These are phyloP conservation scores for Epistrophe eligans DNA, from an alignment of 2,888 invertebrate genomes.

Conservation along the genomic window DNA sequence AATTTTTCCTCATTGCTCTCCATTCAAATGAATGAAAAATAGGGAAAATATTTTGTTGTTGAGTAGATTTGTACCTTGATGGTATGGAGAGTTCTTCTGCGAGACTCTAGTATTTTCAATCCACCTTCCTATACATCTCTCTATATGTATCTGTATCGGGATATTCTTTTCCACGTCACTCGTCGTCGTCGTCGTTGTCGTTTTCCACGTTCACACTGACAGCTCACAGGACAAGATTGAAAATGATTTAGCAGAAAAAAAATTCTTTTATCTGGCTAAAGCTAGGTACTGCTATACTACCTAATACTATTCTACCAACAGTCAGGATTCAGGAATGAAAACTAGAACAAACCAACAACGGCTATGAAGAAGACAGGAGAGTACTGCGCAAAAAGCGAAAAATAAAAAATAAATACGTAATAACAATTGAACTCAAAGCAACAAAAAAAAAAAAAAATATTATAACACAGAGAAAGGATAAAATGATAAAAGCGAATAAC, in stretches of 20 bases:
- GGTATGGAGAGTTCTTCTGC: slow-evolving; percentile 31
- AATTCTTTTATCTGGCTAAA: slow-evolving; percentile 42
- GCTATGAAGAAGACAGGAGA: neutral
- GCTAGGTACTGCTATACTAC: too few species aligned
- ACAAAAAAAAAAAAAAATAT: slow-evolving; percentile 9
- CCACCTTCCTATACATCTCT: neutral
- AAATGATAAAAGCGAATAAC: slow-evolving; percentile 38
- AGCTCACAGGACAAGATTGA: slow-evolving; percentile 56
- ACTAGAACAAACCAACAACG: neutral
- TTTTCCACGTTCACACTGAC: slow-evolving; percentile 40
- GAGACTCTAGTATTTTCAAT: neutral
- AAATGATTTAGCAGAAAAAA: slow-evolving; percentile 60
- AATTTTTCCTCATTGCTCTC: slow-evolving; percentile 71
- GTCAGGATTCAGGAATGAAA: neutral
- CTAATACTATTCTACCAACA: neutral
- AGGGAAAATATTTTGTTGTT: slow-evolving; percentile 72
- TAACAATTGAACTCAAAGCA: slow-evolving; percentile 28
- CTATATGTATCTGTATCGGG: neutral
- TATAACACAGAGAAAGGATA: slow-evolving; percentile 11
- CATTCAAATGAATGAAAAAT: slow-evolving; percentile 72
- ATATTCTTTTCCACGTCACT: slow-evolving; percentile 8
- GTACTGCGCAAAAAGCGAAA: neutral
- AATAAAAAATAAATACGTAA: slow-evolving; percentile 5
- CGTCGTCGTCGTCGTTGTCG: neutral
- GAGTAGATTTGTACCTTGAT: too few species aligned